These are phyloP conservation scores for Orthosia cruda DNA, from an alignment of 2,888 invertebrate genomes.

Conservation along the genomic window DNA sequence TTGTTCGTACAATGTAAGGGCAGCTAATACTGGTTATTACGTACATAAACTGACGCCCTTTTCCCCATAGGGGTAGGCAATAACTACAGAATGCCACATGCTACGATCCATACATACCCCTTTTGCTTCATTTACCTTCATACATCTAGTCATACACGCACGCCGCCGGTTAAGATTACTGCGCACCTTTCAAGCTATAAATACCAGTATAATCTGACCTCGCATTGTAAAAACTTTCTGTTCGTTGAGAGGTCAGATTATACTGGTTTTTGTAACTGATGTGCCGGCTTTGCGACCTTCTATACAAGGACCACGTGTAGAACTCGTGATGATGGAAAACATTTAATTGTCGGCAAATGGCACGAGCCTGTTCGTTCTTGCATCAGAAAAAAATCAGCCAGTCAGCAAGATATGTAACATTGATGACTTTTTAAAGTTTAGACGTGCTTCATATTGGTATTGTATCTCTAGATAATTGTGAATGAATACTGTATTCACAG, in stretches of 20 bases:
- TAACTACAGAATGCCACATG: too few species aligned
- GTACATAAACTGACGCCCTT: too few species aligned
- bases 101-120: too few species aligned
- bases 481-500: conserved; percentile 2
- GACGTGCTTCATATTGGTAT: conserved; percentile 4
- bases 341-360: too few species aligned
- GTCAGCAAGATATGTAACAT: not conserved
- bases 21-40: not conserved
- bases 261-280: not conserved
- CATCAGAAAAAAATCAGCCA: not conserved
- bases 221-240: not conserved
- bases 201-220: not conserved
- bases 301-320: not conserved
- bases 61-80: too few species aligned
- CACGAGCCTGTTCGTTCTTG: not conserved
- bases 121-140: too few species aligned
- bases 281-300: not conserved
- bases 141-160: too few species aligned
- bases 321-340: not conserved
- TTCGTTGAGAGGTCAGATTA: not conserved
- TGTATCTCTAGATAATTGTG: not conserved
- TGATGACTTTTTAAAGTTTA: not conserved
- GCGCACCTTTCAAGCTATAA: not conserved
- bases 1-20: not conserved
- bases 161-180: too few species aligned